phyloP scores from a whole-genome alignment of 2,797 vertebrate species.

The Falco peregrinus region DNA sequence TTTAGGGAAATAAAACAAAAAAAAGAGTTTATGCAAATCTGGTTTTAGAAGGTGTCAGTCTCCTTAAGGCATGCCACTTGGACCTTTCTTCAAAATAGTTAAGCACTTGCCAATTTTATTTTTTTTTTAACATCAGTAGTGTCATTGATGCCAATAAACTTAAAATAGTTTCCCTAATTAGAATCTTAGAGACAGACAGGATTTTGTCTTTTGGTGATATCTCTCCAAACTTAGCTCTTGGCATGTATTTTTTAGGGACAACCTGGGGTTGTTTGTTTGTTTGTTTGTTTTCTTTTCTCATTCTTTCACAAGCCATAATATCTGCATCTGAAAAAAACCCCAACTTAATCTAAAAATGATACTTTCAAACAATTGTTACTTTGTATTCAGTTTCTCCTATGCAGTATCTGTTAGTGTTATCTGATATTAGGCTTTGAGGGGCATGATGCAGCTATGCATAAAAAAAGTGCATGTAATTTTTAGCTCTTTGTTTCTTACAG shows the following conservation, averaged over 20 bases:
- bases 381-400: neutral
- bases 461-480: neutral
- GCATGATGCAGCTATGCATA: neutral
- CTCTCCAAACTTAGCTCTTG: neutral
- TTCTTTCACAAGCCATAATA: neutral
- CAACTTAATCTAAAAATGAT: neutral
- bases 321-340: rapidly evolving
- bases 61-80: neutral
- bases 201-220: neutral
- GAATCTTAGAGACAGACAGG: neutral
- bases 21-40: neutral
- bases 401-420: neutral
- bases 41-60: neutral
- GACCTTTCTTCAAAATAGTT: neutral
- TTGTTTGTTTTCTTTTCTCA: too few species aligned
- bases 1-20: neutral
- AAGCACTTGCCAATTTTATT: neutral
- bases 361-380: neutral
- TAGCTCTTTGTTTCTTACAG: neutral
- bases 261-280: neutral
- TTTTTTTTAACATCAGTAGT: neutral
- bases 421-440: neutral
- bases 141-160: neutral
- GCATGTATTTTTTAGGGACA: neutral
- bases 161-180: neutral